A percentile compares a stretch with the other conserved stretches of the same genome.
phyloP scores from a whole-genome alignment of 2,888 invertebrate genomes.

The Colostygia pectinataria region DNA sequence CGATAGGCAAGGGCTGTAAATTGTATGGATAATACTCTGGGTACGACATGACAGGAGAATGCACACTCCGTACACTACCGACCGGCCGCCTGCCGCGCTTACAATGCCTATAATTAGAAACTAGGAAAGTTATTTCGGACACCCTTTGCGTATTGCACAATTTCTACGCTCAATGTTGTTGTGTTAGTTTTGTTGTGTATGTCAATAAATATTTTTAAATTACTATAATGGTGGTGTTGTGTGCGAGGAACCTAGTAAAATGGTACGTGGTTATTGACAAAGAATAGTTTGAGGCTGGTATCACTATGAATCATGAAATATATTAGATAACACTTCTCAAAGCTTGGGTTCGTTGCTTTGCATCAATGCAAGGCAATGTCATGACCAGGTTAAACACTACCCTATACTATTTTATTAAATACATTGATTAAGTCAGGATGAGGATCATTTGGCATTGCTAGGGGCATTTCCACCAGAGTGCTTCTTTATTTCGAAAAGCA shows the following conservation, averaged over 20 bases:
- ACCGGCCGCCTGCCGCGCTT: conserved; percentile 47
- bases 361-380: too few relatives aligned
- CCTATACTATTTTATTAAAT: too few relatives aligned
- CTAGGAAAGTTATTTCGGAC: conserved; percentile 69
- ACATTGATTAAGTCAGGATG: too few relatives aligned
- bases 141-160: conserved; percentile 34
- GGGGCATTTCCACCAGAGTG: too few relatives aligned
- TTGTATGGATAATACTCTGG: conserved; percentile 43
- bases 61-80: conserved; percentile 38
- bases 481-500: too few relatives aligned
- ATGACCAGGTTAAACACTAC: too few relatives aligned
- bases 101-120: conserved; percentile 70
- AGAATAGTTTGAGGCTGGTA: not conserved
- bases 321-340: conserved; percentile 16
- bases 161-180: conserved; percentile 30
- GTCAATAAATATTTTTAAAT: conserved; percentile 22
- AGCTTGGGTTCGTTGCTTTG: not conserved
- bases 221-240: conserved; percentile 23
- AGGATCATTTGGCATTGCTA: too few relatives aligned
- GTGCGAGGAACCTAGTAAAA: conserved; percentile 24
- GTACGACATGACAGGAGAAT: conserved; percentile 53
- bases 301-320: not conserved
- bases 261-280: conserved; percentile 20
- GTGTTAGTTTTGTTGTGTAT: conserved; percentile 25
- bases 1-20: conserved; percentile 64